Percentiles rank a stretch among this genome's conserved stretches.
Conservation (phyloP, 2,888 invertebrate genomes). For the Drosophila paranaensis region DNA sequence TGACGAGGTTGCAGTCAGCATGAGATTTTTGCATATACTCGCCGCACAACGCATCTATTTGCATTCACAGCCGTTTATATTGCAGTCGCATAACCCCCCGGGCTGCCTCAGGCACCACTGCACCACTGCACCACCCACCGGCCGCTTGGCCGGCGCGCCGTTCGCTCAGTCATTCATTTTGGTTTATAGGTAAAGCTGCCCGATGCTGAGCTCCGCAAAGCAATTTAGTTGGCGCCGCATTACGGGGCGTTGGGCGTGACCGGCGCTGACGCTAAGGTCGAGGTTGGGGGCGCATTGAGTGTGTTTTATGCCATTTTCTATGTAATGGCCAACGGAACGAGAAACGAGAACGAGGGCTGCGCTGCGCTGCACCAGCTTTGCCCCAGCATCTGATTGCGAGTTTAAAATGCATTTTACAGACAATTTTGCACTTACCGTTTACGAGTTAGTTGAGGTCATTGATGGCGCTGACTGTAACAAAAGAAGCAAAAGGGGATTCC, state of each 20-base stretch:
- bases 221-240: conserved; percentile 67
- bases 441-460: conserved; percentile 67
- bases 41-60: conserved; percentile 54
- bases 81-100: conserved; percentile 11
- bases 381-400: conserved; percentile 37
- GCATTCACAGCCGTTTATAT: conserved; percentile 58
- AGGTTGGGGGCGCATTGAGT: conserved; percentile 13
- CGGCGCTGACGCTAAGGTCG: conserved; percentile 47
- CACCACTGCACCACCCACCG: too few relatives aligned
- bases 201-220: conserved; percentile 47
- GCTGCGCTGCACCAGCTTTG: not conserved
- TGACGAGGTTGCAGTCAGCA: conserved; percentile 52
- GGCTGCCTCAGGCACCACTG: too few relatives aligned
- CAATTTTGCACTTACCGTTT: conserved; percentile 73
- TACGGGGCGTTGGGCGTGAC: conserved; percentile 49
- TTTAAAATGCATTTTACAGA: conserved; percentile 67
- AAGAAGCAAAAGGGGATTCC: not conserved
- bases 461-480: conserved; percentile 45
- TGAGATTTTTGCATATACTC: conserved; percentile 49
- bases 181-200: conserved; percentile 67
- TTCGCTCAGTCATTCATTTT: conserved; percentile 68
- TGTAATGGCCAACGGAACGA: conserved; percentile 4
- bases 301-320: conserved; percentile 24
- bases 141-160: conserved; percentile 2
- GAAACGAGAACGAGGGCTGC: not conserved